Evolutionary conservation across 2,888 invertebrate species (phyloP).

Genomic region (Leucozona laternaria): DNA sequence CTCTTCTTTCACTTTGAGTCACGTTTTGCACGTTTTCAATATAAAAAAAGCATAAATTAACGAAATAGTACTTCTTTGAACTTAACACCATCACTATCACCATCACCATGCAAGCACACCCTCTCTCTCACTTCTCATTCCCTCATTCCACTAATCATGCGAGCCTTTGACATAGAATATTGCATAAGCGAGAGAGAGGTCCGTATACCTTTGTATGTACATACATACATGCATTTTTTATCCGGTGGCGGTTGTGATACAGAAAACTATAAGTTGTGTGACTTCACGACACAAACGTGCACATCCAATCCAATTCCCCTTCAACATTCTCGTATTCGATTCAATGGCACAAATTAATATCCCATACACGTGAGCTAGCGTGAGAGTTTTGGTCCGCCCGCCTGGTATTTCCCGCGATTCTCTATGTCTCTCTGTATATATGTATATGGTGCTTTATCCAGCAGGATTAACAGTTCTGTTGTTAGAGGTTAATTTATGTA

Average conservation of each 20-base stretch:
- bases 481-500: slow-evolving; percentile 69
- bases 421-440: slow-evolving; percentile 4
- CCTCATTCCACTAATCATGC: slow-evolving; percentile 11
- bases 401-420: slow-evolving; percentile 37
- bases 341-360: slow-evolving; percentile 56
- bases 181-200: background rate
- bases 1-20: slow-evolving; percentile 70
- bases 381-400: slow-evolving; percentile 11
- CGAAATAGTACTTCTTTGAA: slow-evolving; percentile 32
- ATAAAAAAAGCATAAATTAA: slow-evolving; percentile 75
- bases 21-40: slow-evolving; percentile 77
- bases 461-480: slow-evolving; percentile 44
- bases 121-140: background rate
- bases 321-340: slow-evolving; percentile 50
- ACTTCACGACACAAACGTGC: slow-evolving; percentile 57
- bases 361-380: slow-evolving; percentile 41
- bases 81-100: slow-evolving; percentile 8
- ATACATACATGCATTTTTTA: background rate
- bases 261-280: slow-evolving; percentile 46
- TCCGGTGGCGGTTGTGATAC: background rate
- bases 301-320: slow-evolving; percentile 30
- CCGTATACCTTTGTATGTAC: no score
- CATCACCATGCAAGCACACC: background rate
- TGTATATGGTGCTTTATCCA: slow-evolving; percentile 19
- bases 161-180: slow-evolving; percentile 30